Conservation (phyloP, 2,797 vertebrate species). For the Loriculus beryllinus region DNA sequence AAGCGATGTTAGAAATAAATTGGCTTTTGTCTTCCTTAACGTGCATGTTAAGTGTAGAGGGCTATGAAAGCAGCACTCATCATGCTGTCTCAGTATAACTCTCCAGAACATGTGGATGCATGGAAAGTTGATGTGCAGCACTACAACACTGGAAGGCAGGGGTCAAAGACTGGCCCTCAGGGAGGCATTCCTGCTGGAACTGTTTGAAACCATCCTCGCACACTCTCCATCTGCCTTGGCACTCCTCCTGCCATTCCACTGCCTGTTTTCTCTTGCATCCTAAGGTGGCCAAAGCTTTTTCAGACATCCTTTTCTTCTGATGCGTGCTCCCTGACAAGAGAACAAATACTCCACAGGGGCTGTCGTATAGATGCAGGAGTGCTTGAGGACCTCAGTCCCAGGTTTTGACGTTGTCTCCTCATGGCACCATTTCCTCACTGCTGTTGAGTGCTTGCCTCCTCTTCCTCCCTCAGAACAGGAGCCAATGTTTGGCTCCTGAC, state of each 20-base stretch:
- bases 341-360: neutral
- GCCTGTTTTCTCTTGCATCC: neutral
- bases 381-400: neutral
- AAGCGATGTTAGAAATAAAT: neutral
- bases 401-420: neutral
- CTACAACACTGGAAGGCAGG: neutral
- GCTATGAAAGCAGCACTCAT: neutral
- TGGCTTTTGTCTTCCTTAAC: conserved; percentile 7
- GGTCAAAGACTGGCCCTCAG: neutral
- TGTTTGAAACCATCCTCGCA: neutral
- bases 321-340: neutral
- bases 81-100: neutral
- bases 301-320: neutral
- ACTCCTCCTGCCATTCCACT: neutral
- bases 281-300: neutral
- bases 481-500: neutral
- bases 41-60: neutral
- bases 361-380: neutral
- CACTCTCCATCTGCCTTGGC: neutral
- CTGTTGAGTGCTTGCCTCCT: neutral
- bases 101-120: neutral
- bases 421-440: neutral
- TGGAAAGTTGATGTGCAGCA: neutral
- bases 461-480: neutral
- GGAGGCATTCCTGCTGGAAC: neutral